phyloP scores from a whole-genome alignment of 2,888 invertebrate species.

The Dryadula phaetusa region DNA sequence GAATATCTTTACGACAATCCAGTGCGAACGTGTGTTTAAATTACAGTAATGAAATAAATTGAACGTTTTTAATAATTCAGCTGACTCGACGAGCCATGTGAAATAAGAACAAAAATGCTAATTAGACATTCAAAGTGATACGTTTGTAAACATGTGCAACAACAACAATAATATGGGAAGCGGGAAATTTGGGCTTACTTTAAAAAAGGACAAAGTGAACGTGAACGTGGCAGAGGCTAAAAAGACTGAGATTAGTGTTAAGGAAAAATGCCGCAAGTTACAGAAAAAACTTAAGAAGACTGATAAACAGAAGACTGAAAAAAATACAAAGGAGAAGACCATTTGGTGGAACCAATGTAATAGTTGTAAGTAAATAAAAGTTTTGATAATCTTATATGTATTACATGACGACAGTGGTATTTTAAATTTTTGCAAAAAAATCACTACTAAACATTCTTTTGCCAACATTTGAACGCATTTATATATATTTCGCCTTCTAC shows the following conservation, averaged over 20 bases:
- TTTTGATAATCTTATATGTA: background rate
- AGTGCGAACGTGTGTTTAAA: constrained; percentile 57
- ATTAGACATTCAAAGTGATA: constrained; percentile 58
- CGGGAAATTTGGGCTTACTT: constrained; percentile 74
- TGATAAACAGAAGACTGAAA: constrained; percentile 79
- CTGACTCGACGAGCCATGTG: constrained; percentile 50
- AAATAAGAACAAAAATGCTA: constrained; percentile 40
- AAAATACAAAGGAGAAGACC: constrained; percentile 69
- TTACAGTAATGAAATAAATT: constrained; percentile 53
- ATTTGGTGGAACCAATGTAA: constrained; percentile 83
- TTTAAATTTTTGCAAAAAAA: background rate
- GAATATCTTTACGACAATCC: constrained; percentile 75
- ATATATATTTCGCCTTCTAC: background rate
- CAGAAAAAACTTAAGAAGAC: constrained; percentile 81
- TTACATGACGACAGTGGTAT: background rate
- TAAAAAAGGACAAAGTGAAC: constrained; percentile 76
- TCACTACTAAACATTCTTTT: background rate
- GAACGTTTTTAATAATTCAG: constrained; percentile 58
- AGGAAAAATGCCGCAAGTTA: constrained; percentile 76
- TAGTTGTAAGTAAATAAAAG: constrained; percentile 68
- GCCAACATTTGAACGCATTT: background rate
- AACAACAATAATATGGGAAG: constrained; percentile 73
- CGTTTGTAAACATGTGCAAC: constrained; percentile 57
- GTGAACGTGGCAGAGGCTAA: constrained; percentile 60
- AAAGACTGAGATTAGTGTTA: constrained; percentile 80